A percentile compares a stretch with the other conserved stretches of the same genome.
Evolutionary conservation across 2,113 vertebrate genomes (phyloP).

Genomic region (Rhabdornis inornatus): DNA sequence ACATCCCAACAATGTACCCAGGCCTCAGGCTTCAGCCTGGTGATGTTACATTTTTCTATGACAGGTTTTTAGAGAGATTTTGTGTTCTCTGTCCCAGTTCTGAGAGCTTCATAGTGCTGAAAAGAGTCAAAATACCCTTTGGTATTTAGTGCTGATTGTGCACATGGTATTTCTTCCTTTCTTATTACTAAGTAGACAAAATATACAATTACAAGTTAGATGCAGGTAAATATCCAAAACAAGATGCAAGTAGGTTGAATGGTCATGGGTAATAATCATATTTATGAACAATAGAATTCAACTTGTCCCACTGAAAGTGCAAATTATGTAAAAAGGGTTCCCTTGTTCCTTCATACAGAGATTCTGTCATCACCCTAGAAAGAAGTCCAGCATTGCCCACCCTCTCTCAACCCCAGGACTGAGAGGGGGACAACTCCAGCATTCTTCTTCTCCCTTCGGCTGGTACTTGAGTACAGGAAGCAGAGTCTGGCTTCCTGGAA

Average conservation of each 20-base stretch:
- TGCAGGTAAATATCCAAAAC: background rate
- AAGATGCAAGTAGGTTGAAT: background rate
- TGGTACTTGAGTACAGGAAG: background rate
- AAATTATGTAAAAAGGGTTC: accelerated
- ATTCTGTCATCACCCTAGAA: background rate
- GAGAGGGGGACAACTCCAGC: background rate
- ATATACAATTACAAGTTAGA: background rate
- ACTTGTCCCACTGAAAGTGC: background rate
- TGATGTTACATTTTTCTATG: background rate
- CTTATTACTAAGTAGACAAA: background rate
- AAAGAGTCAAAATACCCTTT: background rate
- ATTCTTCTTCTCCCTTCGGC: background rate
- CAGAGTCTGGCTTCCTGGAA: background rate
- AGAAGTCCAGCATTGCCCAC: background rate
- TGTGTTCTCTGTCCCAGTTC: background rate
- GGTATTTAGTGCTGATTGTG: background rate
- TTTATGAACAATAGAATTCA: background rate
- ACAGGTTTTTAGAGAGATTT: background rate
- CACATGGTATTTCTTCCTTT: background rate
- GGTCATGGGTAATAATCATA: background rate
- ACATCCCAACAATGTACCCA: background rate
- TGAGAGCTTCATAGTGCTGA: background rate
- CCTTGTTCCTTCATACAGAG: background rate
- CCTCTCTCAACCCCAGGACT: background rate
- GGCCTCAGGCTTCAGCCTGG: background rate